Conservation (phyloP, 2,113 vertebrate genomes). For the Spilogale gracilis region DNA sequence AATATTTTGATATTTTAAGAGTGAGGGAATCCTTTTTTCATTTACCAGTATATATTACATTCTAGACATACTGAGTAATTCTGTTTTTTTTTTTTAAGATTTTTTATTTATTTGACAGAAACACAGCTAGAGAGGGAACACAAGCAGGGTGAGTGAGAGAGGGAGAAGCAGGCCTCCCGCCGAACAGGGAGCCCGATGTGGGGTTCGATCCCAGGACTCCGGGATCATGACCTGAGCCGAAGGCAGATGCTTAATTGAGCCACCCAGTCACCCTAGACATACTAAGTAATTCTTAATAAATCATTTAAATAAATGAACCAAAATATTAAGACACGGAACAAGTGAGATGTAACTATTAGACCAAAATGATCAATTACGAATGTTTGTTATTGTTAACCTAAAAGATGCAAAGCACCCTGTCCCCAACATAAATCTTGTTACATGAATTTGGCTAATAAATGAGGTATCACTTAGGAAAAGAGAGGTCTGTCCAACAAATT, state of each 20-base stretch:
- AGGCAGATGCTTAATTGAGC: too few relatives aligned
- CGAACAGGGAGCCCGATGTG: too few relatives aligned
- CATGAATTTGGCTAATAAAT: constrained; percentile 28
- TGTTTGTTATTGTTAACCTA: neutral
- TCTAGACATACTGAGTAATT: neutral
- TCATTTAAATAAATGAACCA: constrained; percentile 24
- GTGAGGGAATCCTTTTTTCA: constrained; percentile 12
- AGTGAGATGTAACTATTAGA: neutral
- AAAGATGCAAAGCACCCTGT: neutral
- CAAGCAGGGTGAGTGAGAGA: too few relatives aligned
- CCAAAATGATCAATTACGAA: neutral
- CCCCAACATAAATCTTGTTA: neutral
- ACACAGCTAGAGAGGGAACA: too few relatives aligned
- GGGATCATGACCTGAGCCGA: too few relatives aligned
- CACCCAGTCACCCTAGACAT: too few relatives aligned
- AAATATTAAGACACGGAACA: constrained; percentile 32
- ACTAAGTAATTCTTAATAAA: constrained; percentile 11
- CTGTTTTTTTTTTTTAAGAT: neutral
- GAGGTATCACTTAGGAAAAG: neutral
- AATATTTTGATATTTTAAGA: constrained; percentile 18
- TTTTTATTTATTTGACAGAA: too few relatives aligned
- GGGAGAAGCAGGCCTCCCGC: too few relatives aligned
- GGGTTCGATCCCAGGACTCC: too few relatives aligned
- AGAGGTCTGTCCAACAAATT: neutral
- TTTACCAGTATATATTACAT: neutral